Conservation (phyloP, 2,113 vertebrate species). For the Actenoides hombroni region DNA sequence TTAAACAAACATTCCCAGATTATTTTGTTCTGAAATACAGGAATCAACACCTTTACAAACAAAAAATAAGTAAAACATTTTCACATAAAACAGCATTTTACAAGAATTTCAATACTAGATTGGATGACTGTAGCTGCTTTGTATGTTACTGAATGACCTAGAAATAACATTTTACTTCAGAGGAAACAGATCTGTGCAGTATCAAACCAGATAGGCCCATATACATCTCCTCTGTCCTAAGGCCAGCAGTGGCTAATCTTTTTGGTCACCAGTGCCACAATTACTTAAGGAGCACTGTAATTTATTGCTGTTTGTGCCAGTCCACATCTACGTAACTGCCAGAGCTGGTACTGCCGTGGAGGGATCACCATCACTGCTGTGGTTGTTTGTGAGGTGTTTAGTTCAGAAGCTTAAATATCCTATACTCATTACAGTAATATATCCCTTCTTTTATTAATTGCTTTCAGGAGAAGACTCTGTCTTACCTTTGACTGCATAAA, state of each 20-base stretch:
- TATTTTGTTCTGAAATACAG: neutral
- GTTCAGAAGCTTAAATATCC: neutral
- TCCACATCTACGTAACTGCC: neutral
- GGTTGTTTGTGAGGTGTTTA: neutral
- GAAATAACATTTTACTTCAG: neutral
- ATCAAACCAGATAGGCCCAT: neutral
- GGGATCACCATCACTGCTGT: neutral
- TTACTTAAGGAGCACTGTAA: neutral
- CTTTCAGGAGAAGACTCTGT: neutral
- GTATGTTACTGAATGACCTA: neutral
- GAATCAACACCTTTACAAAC: neutral
- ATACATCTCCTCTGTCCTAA: neutral
- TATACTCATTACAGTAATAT: neutral
- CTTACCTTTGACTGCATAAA: neutral
- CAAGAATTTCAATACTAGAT: accelerated
- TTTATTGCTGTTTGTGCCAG: neutral
- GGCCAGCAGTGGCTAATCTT: neutral
- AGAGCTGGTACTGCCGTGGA: neutral
- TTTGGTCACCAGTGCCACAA: neutral
- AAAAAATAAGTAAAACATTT: neutral
- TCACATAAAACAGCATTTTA: neutral
- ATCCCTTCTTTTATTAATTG: neutral
- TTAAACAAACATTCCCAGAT: neutral
- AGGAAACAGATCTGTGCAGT: neutral
- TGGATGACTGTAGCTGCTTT: neutral